Conservation (phyloP, 2,797 vertebrate genomes). For the Acanthornis magna region DNA sequence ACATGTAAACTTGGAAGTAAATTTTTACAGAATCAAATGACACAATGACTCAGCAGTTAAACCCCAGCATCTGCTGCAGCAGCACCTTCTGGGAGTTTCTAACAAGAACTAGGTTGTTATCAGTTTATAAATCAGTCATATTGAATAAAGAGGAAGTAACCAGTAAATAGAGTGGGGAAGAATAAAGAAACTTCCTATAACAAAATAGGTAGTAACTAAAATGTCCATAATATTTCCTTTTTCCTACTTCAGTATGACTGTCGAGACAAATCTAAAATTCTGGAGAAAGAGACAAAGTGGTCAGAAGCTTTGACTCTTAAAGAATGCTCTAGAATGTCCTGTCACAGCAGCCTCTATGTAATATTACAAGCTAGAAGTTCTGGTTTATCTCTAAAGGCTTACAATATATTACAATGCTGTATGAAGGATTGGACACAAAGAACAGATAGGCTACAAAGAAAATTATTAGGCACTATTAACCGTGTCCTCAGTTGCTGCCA, state of each 20-base stretch:
- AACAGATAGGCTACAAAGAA: neutral
- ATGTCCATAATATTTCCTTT: conserved; percentile 8
- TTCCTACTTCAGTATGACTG: neutral
- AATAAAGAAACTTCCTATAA: conserved; percentile 33
- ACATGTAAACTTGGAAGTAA: conserved; percentile 5
- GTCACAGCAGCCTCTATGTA: neutral
- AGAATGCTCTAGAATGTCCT: neutral
- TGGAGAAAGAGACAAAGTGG: neutral
- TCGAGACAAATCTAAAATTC: neutral
- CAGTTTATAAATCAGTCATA: conserved; percentile 61
- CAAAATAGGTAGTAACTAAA: neutral
- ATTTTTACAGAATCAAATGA: conserved; percentile 49
- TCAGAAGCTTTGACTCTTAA: neutral
- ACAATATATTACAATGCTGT: neutral
- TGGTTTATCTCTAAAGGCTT: neutral
- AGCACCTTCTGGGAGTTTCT: conserved; percentile 65
- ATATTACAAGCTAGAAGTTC: neutral
- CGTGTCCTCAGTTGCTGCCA: neutral
- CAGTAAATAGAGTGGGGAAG: conserved; percentile 40
- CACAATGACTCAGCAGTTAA: conserved; percentile 66
- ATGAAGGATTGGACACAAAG: neutral
- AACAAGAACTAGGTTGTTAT: conserved; percentile 61
- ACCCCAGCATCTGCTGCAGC: neutral
- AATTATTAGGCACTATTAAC: neutral
- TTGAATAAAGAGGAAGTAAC: conserved; percentile 64